Percentiles rank a stretch among this genome's conserved stretches.
Evolutionary conservation across 2,113 vertebrate genomes (phyloP).

Genomic region (Cyanoramphus novaezelandiae): DNA sequence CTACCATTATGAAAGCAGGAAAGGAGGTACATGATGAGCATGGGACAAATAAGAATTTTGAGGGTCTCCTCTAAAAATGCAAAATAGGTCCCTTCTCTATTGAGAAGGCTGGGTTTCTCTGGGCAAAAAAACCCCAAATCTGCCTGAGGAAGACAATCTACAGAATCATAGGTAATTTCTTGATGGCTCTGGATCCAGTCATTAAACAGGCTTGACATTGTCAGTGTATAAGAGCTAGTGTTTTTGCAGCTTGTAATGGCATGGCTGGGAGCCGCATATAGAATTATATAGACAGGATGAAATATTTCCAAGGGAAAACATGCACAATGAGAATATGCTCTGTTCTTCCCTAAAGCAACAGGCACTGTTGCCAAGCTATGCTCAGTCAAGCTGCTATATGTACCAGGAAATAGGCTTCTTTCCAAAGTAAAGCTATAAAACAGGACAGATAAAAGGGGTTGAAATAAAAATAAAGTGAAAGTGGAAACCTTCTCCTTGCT

Average conservation of each 20-base stretch:
- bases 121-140: neutral
- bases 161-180: neutral
- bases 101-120: neutral
- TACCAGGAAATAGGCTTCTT: slow-evolving; percentile 58
- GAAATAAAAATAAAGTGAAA: slow-evolving; percentile 61
- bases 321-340: slow-evolving; percentile 61
- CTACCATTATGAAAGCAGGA: neutral
- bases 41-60: neutral
- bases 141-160: neutral
- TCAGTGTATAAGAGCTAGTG: slow-evolving; percentile 12
- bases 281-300: slow-evolving; percentile 63
- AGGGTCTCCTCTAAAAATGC: neutral
- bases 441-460: slow-evolving; percentile 51
- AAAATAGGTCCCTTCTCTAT: neutral
- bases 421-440: slow-evolving; percentile 67
- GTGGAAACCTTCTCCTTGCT: slow-evolving; percentile 4
- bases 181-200: neutral
- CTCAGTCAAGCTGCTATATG: slow-evolving; percentile 55
- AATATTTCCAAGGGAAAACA: slow-evolving; percentile 66
- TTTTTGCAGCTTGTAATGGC: slow-evolving; percentile 62
- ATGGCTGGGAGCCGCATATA: slow-evolving; percentile 56
- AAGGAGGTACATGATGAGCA: neutral
- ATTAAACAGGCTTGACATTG: neutral
- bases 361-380: slow-evolving; percentile 56
- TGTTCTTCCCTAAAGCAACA: slow-evolving; percentile 66